Conservation (phyloP, 92 coral and sea anemone species). For the Porites rus region DNA sequence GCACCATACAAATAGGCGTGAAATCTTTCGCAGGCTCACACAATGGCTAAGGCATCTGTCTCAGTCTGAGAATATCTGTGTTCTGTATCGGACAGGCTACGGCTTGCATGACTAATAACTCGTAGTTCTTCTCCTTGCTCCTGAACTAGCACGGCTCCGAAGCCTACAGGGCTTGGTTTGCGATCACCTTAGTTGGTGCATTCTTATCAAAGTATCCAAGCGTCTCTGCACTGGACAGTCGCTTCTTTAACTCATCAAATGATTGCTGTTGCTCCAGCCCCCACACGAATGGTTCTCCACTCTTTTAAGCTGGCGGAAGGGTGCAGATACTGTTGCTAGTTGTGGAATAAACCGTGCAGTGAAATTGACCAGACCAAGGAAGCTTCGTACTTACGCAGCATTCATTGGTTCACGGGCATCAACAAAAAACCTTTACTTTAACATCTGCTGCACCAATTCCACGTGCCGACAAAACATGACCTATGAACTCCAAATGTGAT, state of each 20-base stretch:
- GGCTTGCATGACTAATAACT: slow-evolving; percentile 64
- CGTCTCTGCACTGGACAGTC: slow-evolving; percentile 54
- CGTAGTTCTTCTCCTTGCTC: slow-evolving; percentile 50
- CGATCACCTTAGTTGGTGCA: slow-evolving; percentile 42
- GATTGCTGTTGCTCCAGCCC: slow-evolving; percentile 47
- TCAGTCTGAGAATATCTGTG: slow-evolving; percentile 69
- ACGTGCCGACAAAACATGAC: too few relatives aligned
- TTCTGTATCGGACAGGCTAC: slow-evolving; percentile 59
- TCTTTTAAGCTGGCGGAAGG: slow-evolving; percentile 40
- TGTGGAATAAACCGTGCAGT: slow-evolving; percentile 62
- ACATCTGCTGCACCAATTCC: too few relatives aligned
- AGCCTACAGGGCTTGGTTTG: slow-evolving; percentile 72
- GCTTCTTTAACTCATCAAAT: slow-evolving; percentile 57
- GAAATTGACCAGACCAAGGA: slow-evolving; percentile 69
- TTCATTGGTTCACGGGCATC: too few relatives aligned
- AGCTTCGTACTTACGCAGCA: not conserved
- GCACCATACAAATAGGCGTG: slow-evolving; percentile 25
- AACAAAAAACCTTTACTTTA: too few relatives aligned
- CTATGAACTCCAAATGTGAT: too few relatives aligned
- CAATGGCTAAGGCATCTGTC: slow-evolving; percentile 63
- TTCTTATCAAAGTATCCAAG: slow-evolving; percentile 53
- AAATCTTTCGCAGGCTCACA: slow-evolving; percentile 75
- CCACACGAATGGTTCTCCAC: slow-evolving; percentile 58
- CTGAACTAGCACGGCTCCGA: slow-evolving; percentile 62
- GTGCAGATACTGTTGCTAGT: slow-evolving; percentile 55